Percentiles rank a stretch among this genome's conserved stretches.
Conservation (phyloP, 2,113 vertebrate species). For the Tor tambroides region DNA sequence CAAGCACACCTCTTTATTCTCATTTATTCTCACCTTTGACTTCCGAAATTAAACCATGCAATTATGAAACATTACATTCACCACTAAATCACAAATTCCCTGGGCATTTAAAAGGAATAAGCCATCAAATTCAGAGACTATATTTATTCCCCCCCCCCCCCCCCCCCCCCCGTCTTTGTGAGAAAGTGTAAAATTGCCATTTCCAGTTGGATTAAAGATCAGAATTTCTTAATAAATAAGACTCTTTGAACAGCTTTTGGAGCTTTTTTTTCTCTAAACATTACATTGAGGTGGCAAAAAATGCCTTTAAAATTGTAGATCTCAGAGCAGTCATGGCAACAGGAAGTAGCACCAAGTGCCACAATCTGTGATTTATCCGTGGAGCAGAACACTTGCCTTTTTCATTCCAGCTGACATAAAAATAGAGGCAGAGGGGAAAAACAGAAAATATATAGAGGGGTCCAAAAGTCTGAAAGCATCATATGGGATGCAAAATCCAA, state of each 20-base stretch:
- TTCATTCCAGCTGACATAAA: slow-evolving; percentile 15
- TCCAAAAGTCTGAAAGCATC: not conserved
- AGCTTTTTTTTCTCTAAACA: not conserved
- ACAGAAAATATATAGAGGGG: not conserved
- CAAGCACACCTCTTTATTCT: not conserved
- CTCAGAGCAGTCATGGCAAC: slow-evolving; percentile 16
- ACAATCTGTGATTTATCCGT: slow-evolving; percentile 2
- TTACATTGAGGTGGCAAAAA: slow-evolving; percentile 1
- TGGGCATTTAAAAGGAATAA: slow-evolving; percentile 14
- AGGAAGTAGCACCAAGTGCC: not conserved
- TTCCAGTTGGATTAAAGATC: slow-evolving; percentile 16
- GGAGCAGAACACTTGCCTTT: slow-evolving; percentile 15
- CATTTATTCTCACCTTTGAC: slow-evolving; percentile 27
- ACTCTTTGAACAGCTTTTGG: not conserved
- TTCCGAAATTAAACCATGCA: slow-evolving; percentile 15
- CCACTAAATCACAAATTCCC: slow-evolving; percentile 8
- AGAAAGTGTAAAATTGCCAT: slow-evolving; percentile 6
- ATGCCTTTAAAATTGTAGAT: not conserved
- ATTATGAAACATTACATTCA: slow-evolving; percentile 18
- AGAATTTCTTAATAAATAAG: slow-evolving; percentile 28
- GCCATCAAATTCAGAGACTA: slow-evolving; percentile 5
- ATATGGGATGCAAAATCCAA: not conserved
- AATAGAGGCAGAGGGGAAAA: slow-evolving; percentile 6
- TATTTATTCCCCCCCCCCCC: not conserved
- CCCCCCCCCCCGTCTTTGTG: not conserved